phyloP scores from a whole-genome alignment of 2,888 invertebrate species.

The Dorcus parallelipipedus region DNA sequence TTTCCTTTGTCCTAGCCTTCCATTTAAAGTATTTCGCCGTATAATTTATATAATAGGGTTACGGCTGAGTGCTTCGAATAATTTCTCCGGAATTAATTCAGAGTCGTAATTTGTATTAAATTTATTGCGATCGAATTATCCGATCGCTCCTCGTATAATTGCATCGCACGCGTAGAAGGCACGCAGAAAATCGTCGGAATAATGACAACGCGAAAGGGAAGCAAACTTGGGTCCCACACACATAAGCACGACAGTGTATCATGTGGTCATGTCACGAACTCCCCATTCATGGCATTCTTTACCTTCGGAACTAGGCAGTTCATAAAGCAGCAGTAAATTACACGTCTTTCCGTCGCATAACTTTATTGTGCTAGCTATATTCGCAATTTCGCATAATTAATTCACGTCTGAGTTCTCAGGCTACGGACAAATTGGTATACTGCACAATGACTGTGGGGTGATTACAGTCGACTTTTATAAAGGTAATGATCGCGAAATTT shows the following conservation, averaged over 20 bases:
- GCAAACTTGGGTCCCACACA: conserved; percentile 2
- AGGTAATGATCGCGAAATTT: too few relatives aligned
- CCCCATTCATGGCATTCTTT: conserved; percentile 12
- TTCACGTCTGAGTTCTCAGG: neutral
- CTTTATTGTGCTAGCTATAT: neutral
- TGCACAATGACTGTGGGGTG: too few relatives aligned
- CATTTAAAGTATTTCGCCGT: conserved; percentile 20
- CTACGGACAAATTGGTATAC: too few relatives aligned
- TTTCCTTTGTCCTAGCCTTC: conserved; percentile 16
- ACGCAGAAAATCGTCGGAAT: neutral
- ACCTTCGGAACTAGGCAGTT: conserved; percentile 10
- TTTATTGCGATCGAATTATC: too few relatives aligned
- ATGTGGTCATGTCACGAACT: conserved; percentile 7
- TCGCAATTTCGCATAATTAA: neutral
- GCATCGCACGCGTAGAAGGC: too few relatives aligned
- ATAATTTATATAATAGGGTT: conserved; percentile 11
- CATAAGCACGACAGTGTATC: conserved; percentile 2
- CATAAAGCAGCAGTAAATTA: conserved; percentile 7
- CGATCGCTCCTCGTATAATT: too few relatives aligned
- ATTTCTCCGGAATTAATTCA: neutral
- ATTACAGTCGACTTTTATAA: too few relatives aligned
- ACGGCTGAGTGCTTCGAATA: neutral
- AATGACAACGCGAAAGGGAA: conserved; percentile 2
- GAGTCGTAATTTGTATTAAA: too few relatives aligned
- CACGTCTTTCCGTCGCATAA: conserved; percentile 1